Evolutionary conservation across 1,140 invertebrate genomes (phyloP), one percentile per base, ranked within the genome.

Genomic region (Babylonia areolata): DNA sequence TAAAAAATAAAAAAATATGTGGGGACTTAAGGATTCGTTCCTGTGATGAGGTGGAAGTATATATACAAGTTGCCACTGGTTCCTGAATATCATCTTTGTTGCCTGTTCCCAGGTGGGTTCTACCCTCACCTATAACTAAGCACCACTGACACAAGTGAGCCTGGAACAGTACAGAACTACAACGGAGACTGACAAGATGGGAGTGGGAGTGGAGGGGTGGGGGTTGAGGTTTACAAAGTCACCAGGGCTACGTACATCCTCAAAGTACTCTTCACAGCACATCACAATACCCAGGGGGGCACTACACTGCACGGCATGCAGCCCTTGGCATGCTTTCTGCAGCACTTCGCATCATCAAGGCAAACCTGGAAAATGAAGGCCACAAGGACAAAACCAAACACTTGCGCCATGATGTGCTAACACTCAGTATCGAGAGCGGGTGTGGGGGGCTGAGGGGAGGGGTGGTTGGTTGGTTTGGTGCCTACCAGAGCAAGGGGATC

Each of bases 401-500:
- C 58, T 5, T 12, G 15, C 28, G 58, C 58, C 58, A 23, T 5
- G 28, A 23, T 64, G 28, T 28, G 58, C 58, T 64, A 64, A 64
- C n/a, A 17, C 46, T 51, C 15, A 64, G 58, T 64, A 23, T 23
- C 15, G 58, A 23, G 17, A n/a, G 58, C 15, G 17, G 23, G 28
- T 12, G 28, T 6, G 58, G 58, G 58, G 28, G 58, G 40, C 5
- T 6, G 58, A 23, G 58, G 28, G 58, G 40, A 31, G 5, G 28
- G 39, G 82, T 28, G 46, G n/a, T n/a, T n/a, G n/a, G n/a, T n/a
- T n/a, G n/a, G n/a, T n/a, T n/a, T n/a, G n/a, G 23, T 35, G 51
- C 82, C 64, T 84, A 84, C 82, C 82, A 69, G 82, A 84, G 39
- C 82, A 84, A 31, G 35, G 82, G 69, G 82, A 73, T 84, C 82